A percentile compares a stretch with the other conserved stretches of the same genome.
Conservation (phyloP, 2,797 vertebrate species). For the Vultur gryphus region DNA sequence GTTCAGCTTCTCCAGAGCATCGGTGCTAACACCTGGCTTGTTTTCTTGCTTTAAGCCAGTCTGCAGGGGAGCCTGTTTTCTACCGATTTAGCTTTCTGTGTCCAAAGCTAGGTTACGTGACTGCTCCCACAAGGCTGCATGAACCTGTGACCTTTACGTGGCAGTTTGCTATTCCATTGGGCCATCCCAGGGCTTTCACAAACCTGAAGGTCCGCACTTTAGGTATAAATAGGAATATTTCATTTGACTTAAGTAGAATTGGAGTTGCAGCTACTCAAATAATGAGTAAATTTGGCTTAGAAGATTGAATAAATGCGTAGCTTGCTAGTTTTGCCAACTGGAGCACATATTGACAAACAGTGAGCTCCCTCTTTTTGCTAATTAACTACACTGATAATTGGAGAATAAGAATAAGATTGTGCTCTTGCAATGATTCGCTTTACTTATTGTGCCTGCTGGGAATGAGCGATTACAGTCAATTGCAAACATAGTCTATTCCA, state of each 20-base stretch:
- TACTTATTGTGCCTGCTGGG: conserved; percentile 50
- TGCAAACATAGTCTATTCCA: conserved; percentile 2
- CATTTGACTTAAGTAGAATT: background rate
- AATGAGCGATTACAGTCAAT: conserved; percentile 36
- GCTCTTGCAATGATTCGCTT: conserved; percentile 25
- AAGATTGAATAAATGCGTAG: conserved; percentile 34
- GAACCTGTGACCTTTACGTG: background rate
- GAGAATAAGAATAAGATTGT: conserved; percentile 50
- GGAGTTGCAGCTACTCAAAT: conserved; percentile 40
- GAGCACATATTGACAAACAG: conserved; percentile 63
- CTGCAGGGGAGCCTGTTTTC: background rate
- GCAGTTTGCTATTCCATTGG: background rate
- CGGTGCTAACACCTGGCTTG: background rate
- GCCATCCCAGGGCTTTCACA: background rate
- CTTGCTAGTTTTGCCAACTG: conserved; percentile 60
- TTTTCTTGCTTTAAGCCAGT: conserved; percentile 30
- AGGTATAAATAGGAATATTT: conserved; percentile 6
- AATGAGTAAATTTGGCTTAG: conserved; percentile 37
- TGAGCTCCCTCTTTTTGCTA: conserved; percentile 36
- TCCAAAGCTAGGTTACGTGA: background rate
- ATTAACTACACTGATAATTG: conserved; percentile 54
- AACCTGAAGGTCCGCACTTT: background rate
- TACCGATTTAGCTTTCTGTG: background rate
- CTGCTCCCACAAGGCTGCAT: background rate
- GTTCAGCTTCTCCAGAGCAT: conserved; percentile 4